Evolutionary conservation across 2,113 vertebrate species (phyloP).

Genomic region (Nanger granti): DNA sequence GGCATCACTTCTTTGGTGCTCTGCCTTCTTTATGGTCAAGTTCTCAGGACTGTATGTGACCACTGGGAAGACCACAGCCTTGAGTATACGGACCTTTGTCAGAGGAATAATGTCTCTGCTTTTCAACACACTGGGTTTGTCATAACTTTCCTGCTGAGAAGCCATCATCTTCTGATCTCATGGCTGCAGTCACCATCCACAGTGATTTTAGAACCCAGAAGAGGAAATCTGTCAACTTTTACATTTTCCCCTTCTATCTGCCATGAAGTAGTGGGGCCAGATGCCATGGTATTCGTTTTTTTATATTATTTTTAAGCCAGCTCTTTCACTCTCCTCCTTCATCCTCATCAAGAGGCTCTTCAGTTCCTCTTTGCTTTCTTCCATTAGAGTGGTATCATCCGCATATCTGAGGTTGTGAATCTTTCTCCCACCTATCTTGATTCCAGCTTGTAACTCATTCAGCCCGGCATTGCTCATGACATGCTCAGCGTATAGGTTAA

Average conservation of each 20-base stretch:
- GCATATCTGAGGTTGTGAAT: not conserved
- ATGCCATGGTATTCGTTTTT: not conserved
- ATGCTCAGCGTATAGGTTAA: not conserved
- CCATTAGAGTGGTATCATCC: not conserved
- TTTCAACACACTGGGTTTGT: not conserved
- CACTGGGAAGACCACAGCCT: not conserved
- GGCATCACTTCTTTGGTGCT: not conserved
- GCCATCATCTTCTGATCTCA: not conserved
- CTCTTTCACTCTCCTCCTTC: not conserved
- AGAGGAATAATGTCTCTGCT: not conserved
- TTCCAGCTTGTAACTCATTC: not conserved
- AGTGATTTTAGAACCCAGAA: not conserved
- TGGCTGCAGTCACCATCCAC: not conserved
- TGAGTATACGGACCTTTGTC: not conserved
- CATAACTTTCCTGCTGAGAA: not conserved
- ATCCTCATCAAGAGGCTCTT: not conserved
- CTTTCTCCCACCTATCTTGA: not conserved
- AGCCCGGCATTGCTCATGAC: not conserved
- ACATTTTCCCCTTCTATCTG: not conserved
- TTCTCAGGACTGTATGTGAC: fast-evolving
- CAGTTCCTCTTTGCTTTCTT: not conserved
- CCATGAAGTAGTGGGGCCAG: not conserved
- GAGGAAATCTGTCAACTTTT: not conserved
- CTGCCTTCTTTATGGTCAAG: not conserved
- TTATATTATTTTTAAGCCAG: not conserved